Percentiles rank a stretch among this genome's conserved stretches.
Conservation (phyloP, 2,797 vertebrate genomes). For the Valencia hispanica region DNA sequence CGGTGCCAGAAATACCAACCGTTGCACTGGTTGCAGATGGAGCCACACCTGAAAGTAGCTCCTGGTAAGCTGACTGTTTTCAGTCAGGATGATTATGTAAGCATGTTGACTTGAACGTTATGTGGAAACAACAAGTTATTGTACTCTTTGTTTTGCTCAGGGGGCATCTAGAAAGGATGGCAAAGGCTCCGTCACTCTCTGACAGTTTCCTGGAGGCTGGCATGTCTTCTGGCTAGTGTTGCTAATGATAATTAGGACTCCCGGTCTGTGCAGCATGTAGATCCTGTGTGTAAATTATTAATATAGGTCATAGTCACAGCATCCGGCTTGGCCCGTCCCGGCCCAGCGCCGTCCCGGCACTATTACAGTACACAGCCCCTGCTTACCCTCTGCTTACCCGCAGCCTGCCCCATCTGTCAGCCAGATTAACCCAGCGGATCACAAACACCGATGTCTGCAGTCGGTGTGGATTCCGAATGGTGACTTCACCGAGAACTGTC, state of each 20-base stretch:
- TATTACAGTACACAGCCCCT: slow-evolving; percentile 51
- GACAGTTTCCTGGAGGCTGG: slow-evolving; percentile 41
- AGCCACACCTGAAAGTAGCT: neutral
- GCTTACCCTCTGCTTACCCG: slow-evolving; percentile 48
- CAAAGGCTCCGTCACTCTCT: slow-evolving; percentile 7
- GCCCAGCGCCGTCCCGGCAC: slow-evolving; percentile 61
- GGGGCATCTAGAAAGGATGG: neutral
- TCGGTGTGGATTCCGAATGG: slow-evolving; percentile 30
- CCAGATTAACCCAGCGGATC: slow-evolving; percentile 69
- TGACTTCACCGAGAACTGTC: slow-evolving; percentile 17
- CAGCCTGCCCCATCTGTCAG: slow-evolving; percentile 66
- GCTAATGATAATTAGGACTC: slow-evolving; percentile 67
- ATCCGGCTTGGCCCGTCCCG: slow-evolving; percentile 71
- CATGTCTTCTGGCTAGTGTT: slow-evolving; percentile 53
- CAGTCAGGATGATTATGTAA: slow-evolving; percentile 9
- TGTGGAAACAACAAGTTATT: slow-evolving; percentile 24
- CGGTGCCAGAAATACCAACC: neutral
- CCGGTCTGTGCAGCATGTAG: slow-evolving; percentile 64
- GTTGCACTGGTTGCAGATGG: neutral
- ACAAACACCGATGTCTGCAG: slow-evolving; percentile 41
- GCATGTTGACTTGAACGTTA: slow-evolving; percentile 13
- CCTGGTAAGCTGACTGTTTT: neutral
- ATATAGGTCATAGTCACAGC: slow-evolving; percentile 82
- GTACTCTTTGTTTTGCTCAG: too few species aligned
- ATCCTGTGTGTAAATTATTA: slow-evolving; percentile 81